Evolutionary conservation across 1,140 invertebrate species (phyloP), one percentile per base, ranked within the genome.

Genomic region (Magallana gigas): DNA sequence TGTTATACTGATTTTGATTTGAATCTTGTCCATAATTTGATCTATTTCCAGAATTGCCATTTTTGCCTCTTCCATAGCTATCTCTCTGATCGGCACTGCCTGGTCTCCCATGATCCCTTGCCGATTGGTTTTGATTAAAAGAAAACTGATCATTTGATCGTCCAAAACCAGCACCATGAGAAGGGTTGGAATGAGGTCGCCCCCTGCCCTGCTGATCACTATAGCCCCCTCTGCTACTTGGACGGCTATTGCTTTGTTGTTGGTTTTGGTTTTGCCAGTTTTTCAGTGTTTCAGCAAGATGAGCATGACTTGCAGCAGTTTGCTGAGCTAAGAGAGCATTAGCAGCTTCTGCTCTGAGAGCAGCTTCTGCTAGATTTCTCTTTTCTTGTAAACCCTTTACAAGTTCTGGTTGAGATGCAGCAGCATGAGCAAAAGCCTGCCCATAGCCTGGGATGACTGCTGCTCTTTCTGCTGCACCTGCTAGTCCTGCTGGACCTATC

Each of bases 1-100:
- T 48, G 57, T 36, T 36, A 86, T 80, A 80, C n/a, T 85, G 76
- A 82, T 89, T 83, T 58, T 85, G 68, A 86, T 81, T 85, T 36
- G 64, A 36, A 48, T 85, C 84, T 59, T 84, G 57, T n/a, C 85
- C 76, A 48, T 86, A 80, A 23, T 87, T 36, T 8, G 16, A 16
- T 56, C 80, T 48, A 82, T 36, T 36, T 11, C 56, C 36, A 56
- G 80, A 82, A 36, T n/a, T 57, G 56, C 11, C 36, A 16, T 82
- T 57, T 56, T 89, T 89, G 36, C 88, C 82, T 62, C 84, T 57
- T 71, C 68, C 23, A 76, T 29, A 76, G 68, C 23, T 29, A 29
- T 76, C 68, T 76, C 68, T 76, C 23, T 76, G 68, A 12, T 76
- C 68, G 12, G 68, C 68, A 76, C 68, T 76, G 36, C 68, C 36